Conservation (phyloP, 1,140 invertebrate species). For the Helicorthomorpha holstii region DNA sequence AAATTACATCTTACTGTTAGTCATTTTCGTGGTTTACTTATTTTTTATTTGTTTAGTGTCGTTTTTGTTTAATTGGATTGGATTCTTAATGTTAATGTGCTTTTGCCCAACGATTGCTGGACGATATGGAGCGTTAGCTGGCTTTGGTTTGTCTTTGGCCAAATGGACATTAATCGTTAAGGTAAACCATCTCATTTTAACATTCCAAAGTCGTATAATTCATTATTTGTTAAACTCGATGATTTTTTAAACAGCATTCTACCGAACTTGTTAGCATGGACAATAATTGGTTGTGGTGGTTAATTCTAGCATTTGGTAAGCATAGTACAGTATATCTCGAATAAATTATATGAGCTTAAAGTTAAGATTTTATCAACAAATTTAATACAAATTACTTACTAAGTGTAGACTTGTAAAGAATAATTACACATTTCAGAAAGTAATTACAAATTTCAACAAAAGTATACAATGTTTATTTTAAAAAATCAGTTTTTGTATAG, state of each 20-base stretch:
- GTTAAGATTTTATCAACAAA: no score
- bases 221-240: neutral
- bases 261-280: slow-evolving; percentile 59
- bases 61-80: slow-evolving; percentile 89
- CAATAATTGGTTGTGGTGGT: slow-evolving; percentile 77
- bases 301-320: slow-evolving; percentile 70
- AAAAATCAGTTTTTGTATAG: no score
- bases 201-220: neutral
- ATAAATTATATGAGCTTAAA: no score
- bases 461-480: no score
- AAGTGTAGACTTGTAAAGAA: no score
- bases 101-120: slow-evolving; percentile 86
- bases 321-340: slow-evolving; percentile 6
- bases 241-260: slow-evolving; percentile 33
- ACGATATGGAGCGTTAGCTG: slow-evolving; percentile 75
- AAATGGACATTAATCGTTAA: slow-evolving; percentile 91
- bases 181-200: slow-evolving; percentile 17
- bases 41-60: slow-evolving; percentile 38
- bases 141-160: slow-evolving; percentile 76
- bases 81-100: slow-evolving; percentile 75
- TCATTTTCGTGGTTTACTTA: neutral
- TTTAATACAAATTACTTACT: no score
- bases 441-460: no score
- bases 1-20: slow-evolving; percentile 16
- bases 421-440: no score